Conservation (phyloP, 2,888 invertebrate species). For the Phyllotreta cruciferae region DNA sequence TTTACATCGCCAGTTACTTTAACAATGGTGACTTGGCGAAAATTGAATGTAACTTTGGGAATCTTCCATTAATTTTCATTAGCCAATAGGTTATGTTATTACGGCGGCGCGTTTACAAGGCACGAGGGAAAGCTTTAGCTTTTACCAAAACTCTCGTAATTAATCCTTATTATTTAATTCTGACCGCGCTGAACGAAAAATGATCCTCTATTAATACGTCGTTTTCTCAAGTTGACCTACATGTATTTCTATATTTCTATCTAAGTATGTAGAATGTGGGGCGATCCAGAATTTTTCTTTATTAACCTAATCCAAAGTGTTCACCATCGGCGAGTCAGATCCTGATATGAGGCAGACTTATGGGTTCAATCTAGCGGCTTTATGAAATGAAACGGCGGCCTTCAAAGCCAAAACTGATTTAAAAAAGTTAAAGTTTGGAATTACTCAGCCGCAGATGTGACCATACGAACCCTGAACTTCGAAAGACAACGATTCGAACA, state of each 20-base stretch:
- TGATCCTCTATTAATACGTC: slow-evolving; percentile 15
- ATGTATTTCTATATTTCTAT: too few relatives aligned
- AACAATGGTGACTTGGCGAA: slow-evolving; percentile 20
- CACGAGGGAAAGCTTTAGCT: slow-evolving; percentile 17
- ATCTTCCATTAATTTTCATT: slow-evolving; percentile 29
- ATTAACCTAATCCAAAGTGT: too few relatives aligned
- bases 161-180: slow-evolving; percentile 29
- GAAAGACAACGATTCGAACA: slow-evolving; percentile 46
- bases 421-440: slow-evolving; percentile 55
- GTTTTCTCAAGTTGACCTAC: not conserved
- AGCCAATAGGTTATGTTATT: slow-evolving; percentile 17
- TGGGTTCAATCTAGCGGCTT: slow-evolving; percentile 26
- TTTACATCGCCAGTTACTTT: not conserved
- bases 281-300: too few relatives aligned
- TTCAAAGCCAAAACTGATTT: slow-evolving; percentile 51
- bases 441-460: slow-evolving; percentile 53
- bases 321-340: not conserved
- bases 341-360: slow-evolving; percentile 23
- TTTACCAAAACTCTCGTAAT: slow-evolving; percentile 23
- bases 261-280: too few relatives aligned
- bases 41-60: slow-evolving; percentile 19
- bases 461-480: slow-evolving; percentile 49
- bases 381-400: slow-evolving; percentile 36
- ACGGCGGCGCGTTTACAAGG: slow-evolving; percentile 12
- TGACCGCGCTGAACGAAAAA: slow-evolving; percentile 24